Conservation (phyloP, 2,888 invertebrate genomes). For the Lamellibrachia columna region DNA sequence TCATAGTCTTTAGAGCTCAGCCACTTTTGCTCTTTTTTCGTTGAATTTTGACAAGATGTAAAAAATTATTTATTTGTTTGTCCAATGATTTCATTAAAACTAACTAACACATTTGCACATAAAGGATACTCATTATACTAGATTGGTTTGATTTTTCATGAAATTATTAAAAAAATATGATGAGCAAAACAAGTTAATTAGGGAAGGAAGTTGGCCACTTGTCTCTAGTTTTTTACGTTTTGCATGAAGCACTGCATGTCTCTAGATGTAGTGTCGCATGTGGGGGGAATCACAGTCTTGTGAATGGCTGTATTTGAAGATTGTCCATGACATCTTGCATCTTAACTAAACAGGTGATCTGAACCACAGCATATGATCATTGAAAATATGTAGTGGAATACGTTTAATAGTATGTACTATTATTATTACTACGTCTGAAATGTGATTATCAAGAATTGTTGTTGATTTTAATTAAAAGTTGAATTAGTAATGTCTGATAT, state of each 20-base stretch:
- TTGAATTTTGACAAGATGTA: no score
- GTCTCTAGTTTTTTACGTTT: not conserved
- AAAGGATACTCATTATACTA: no score
- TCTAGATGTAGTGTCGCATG: not conserved
- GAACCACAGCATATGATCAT: not conserved
- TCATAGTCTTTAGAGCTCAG: no score
- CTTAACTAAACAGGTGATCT: not conserved
- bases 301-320: not conserved
- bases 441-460: not conserved
- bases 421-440: not conserved
- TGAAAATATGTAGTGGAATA: not conserved
- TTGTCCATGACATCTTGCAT: not conserved
- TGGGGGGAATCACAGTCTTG: not conserved
- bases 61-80: no score
- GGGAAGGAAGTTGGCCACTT: not conserved
- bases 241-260: not conserved
- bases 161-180: no score
- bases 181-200: not conserved
- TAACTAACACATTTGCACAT: no score
- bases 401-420: not conserved
- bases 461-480: not conserved
- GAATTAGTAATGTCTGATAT: not conserved
- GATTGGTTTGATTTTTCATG: no score
- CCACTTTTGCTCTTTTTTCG: no score
- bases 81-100: no score